Conservation (phyloP, 1,140 invertebrate species). For the Caenorhabditis tropicalis region DNA sequence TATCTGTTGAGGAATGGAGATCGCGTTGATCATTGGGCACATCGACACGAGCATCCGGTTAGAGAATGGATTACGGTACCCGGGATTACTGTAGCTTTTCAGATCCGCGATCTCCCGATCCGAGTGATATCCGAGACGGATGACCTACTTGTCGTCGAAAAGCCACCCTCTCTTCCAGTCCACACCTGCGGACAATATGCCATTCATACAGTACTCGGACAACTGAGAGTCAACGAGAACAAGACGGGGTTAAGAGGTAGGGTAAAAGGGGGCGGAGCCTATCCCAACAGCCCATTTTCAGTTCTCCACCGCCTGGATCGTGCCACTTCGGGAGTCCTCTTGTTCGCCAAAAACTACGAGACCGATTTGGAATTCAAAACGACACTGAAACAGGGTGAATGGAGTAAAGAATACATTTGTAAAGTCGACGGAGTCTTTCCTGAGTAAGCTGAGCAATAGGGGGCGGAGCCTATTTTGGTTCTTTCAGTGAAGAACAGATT, state of each 20-base stretch:
- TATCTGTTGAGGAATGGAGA: slow-evolving; percentile 93
- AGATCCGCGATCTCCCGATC: slow-evolving; percentile 56
- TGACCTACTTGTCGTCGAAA: slow-evolving; percentile 98
- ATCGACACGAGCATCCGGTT: slow-evolving; percentile 74
- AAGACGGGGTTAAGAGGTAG: slow-evolving; percentile 58
- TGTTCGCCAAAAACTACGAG: slow-evolving; percentile 83
- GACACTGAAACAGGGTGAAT: slow-evolving; percentile 88
- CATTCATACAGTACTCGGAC: slow-evolving; percentile 66
- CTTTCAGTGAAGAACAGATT: slow-evolving; percentile 80
- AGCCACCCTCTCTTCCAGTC: slow-evolving; percentile 98
- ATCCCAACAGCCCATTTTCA: slow-evolving; percentile 58
- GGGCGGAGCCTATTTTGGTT: slow-evolving; percentile 15
- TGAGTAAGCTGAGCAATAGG: slow-evolving; percentile 78
- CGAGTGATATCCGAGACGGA: slow-evolving; percentile 91
- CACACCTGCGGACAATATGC: slow-evolving; percentile 72
- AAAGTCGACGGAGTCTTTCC: slow-evolving; percentile 95
- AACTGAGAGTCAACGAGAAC: slow-evolving; percentile 44
- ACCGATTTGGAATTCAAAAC: slow-evolving; percentile 78
- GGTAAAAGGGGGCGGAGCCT: too few species aligned
- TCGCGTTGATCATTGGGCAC: slow-evolving; percentile 87
- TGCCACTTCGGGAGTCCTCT: slow-evolving; percentile 88
- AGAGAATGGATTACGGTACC: slow-evolving; percentile 37
- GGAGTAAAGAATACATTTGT: slow-evolving; percentile 95
- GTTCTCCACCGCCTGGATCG: slow-evolving; percentile 79
- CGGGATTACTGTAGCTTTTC: too few species aligned